Evolutionary conservation across 1,140 invertebrate genomes (phyloP).

Genomic region (Lucilia sericata): DNA sequence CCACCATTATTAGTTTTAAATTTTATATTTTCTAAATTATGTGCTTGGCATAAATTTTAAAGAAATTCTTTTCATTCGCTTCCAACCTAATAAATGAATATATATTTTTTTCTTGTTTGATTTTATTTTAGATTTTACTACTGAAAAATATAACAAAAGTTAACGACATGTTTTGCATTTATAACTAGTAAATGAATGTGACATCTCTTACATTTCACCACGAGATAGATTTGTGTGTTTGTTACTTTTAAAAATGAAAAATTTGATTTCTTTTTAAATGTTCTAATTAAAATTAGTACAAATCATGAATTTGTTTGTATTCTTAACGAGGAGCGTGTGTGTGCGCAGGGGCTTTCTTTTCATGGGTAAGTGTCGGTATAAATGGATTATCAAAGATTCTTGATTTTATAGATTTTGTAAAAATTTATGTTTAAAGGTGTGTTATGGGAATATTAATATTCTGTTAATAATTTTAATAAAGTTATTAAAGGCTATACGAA

Average conservation of each 20-base stretch:
- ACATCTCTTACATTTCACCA: background rate
- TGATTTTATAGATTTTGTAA: too few species aligned
- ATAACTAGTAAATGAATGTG: background rate
- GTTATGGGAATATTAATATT: too few species aligned
- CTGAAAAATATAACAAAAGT: conserved; percentile 16
- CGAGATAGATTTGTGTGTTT: background rate
- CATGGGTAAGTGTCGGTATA: too few species aligned
- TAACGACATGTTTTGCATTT: conserved; percentile 29
- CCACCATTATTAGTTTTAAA: conserved; percentile 26
- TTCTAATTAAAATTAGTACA: conserved; percentile 37
- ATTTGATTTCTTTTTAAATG: conserved; percentile 41
- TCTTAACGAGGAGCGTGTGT: too few species aligned
- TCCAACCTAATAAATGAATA: background rate
- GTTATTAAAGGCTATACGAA: too few species aligned
- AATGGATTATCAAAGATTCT: too few species aligned
- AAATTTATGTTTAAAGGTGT: too few species aligned
- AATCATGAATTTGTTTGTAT: conserved; percentile 26
- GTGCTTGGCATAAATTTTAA: conserved; percentile 20
- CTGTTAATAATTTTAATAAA: too few species aligned
- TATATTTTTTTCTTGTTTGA: background rate
- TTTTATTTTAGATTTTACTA: background rate
- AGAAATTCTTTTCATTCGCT: background rate
- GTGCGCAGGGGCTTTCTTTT: too few species aligned
- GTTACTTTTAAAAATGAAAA: conserved; percentile 13
- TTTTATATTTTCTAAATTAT: conserved; percentile 26